Conservation (phyloP, 2,113 vertebrate genomes). For the Mormyrus lacerda region DNA sequence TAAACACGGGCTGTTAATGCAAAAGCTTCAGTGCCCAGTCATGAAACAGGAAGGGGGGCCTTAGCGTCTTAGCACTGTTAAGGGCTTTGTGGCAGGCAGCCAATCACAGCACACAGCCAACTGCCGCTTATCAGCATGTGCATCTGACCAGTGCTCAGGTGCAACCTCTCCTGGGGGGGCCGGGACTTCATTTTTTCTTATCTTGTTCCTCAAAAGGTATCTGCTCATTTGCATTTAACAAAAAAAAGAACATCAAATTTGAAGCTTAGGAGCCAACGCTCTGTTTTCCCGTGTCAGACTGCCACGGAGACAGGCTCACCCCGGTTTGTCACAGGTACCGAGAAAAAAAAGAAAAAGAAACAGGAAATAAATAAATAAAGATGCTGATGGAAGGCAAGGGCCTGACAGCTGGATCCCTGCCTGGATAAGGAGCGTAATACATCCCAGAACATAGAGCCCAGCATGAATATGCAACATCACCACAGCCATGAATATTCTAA, state of each 20-base stretch:
- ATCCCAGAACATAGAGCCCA: conserved; percentile 26
- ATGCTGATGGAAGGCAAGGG: conserved; percentile 46
- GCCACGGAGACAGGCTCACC: neutral
- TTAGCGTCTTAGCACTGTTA: neutral
- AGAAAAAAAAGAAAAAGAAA: conserved; percentile 1
- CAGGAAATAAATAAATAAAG: neutral
- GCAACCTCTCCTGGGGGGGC: neutral
- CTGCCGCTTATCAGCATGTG: neutral
- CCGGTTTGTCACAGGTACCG: neutral
- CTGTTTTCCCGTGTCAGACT: neutral
- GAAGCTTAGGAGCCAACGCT: neutral
- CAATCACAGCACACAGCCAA: neutral
- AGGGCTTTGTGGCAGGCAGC: neutral
- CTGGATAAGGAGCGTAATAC: conserved; percentile 37
- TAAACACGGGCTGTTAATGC: conserved; percentile 55
- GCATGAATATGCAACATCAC: conserved; percentile 35
- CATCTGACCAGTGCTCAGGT: neutral
- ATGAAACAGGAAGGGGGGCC: conserved; percentile 38
- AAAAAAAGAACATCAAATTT: neutral
- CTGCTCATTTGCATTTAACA: neutral
- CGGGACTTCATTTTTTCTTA: neutral
- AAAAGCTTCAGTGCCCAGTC: conserved; percentile 53
- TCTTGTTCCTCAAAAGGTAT: neutral
- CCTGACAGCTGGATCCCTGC: conserved; percentile 55
- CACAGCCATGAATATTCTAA: conserved; percentile 42